phyloP scores from a whole-genome alignment of 2,888 invertebrate genomes.

The Ceramica pisi region DNA sequence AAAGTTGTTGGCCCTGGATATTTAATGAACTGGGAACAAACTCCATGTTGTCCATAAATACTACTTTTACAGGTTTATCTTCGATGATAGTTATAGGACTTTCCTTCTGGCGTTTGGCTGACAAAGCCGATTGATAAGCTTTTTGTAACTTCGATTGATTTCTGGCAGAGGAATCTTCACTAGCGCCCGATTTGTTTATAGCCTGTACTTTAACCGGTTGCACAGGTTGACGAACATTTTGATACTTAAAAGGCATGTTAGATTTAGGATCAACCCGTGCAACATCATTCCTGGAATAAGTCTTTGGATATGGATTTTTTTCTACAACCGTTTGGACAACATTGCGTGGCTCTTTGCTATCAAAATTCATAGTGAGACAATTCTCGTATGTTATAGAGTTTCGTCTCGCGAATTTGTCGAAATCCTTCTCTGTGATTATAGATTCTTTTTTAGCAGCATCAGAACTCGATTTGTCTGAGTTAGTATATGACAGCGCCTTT shows the following conservation, averaged over 20 bases:
- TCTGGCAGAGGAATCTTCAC: conserved; percentile 77
- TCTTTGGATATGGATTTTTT: conserved; percentile 76
- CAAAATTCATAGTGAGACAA: conserved; percentile 82
- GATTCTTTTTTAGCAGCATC: conserved; percentile 76
- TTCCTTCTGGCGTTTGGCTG: conserved; percentile 83
- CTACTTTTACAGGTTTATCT: conserved; percentile 87
- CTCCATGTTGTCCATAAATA: conserved; percentile 82
- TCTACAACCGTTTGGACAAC: conserved; percentile 80
- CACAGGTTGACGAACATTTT: conserved; percentile 67
- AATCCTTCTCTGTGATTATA: conserved; percentile 87
- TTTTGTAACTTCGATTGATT: conserved; percentile 85
- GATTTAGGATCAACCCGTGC: conserved; percentile 73
- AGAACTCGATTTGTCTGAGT: conserved; percentile 46
- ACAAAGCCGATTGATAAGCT: conserved; percentile 85
- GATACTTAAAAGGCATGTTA: conserved; percentile 75
- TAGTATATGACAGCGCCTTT: conserved; percentile 46
- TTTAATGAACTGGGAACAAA: conserved; percentile 78
- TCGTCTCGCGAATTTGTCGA: conserved; percentile 87
- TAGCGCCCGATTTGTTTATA: conserved; percentile 63
- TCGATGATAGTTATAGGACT: conserved; percentile 85
- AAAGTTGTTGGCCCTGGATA: conserved; percentile 83
- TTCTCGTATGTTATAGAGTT: conserved; percentile 87
- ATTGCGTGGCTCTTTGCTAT: conserved; percentile 79
- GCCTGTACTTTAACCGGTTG: conserved; percentile 70
- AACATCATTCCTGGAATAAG: conserved; percentile 76